Base-by-base conservation (phyloP, 2,888 invertebrate species). In the Marronus borbonicus region DNA sequence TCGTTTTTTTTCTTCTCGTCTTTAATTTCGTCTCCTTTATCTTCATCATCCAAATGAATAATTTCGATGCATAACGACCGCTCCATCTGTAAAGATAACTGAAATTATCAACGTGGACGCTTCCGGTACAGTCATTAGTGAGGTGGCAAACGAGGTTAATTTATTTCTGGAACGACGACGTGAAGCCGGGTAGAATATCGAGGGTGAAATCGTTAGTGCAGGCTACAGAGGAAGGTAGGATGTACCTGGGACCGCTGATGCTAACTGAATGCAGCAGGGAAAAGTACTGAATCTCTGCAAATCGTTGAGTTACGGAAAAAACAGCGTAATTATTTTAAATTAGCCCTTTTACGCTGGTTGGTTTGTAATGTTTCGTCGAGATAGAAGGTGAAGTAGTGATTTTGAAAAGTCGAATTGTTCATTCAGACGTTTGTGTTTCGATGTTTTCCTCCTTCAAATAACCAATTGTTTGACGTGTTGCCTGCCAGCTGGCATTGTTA, bases 101-200 rank as follows among this genome's bases (percentile, higher is more conserved):
- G 49, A 74, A 74, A 60, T 74, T 60, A 74, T 74, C 60, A 74
- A 74, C 60, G 60, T 12, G 44, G 72, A 74, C 60, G 44, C 24
- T 44, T 20, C 72, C 50, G 28, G 44, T 44, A 44, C 36, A 12
- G 72, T 60, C 72, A 60, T 74, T 74, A 74, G 72, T 60, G 49
- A 74, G 60, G 72, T 74, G 72, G 72, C 72, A 60, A 74, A 74
- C 60, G 72, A 60, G 58, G 72, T 60, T 74, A 74, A 74, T 74
- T 74, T 74, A 74, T 74, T 74, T 10, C 60, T 44, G 72, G 72
- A 60, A 58, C 60, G 58, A 17, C 39, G 39, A 44, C 60, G 24
- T 60, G 44, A 8, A 44, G 10, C 44, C 10, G 44, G 28, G 20
- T 20, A 60, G 24, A 68, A 20, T 3, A 28, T 12, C 31, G 24